A percentile compares a stretch with the other conserved stretches of the same genome.
phyloP scores from a whole-genome alignment of 2,113 vertebrate genomes.

The Pagrus major region DNA sequence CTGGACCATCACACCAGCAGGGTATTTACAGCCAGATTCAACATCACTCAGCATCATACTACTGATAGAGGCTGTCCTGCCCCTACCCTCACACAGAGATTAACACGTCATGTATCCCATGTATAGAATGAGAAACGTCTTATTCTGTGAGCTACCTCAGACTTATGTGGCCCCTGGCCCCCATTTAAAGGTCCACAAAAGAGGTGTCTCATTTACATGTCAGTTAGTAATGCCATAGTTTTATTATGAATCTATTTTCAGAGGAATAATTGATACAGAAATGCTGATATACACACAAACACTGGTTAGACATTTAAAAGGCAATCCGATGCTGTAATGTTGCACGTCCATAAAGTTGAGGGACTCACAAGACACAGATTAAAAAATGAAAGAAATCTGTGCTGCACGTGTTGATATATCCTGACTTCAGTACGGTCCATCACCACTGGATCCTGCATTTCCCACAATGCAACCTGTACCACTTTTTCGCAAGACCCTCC shows the following conservation, averaged over 20 bases:
- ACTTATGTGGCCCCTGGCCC: not conserved
- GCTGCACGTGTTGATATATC: not conserved
- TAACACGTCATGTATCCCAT: not conserved
- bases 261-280: not conserved
- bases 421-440: not conserved
- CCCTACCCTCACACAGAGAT: not conserved
- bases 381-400: not conserved
- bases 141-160: not conserved
- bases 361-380: no score
- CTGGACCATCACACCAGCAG: conserved; percentile 35
- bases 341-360: not conserved
- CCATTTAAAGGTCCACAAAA: not conserved
- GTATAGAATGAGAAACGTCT: not conserved
- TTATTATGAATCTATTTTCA: not conserved
- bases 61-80: not conserved
- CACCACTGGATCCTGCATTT: not conserved
- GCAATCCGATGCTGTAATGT: not conserved
- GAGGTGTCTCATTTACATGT: not conserved
- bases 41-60: not conserved
- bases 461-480: not conserved
- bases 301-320: not conserved
- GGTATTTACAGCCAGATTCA: not conserved
- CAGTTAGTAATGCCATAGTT: not conserved
- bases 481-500: not conserved
- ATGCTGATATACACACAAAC: not conserved